A percentile compares a stretch with the other conserved stretches of the same genome.
phyloP scores from a whole-genome alignment of 2,888 invertebrate genomes.

The Andrena chrysosceles region DNA sequence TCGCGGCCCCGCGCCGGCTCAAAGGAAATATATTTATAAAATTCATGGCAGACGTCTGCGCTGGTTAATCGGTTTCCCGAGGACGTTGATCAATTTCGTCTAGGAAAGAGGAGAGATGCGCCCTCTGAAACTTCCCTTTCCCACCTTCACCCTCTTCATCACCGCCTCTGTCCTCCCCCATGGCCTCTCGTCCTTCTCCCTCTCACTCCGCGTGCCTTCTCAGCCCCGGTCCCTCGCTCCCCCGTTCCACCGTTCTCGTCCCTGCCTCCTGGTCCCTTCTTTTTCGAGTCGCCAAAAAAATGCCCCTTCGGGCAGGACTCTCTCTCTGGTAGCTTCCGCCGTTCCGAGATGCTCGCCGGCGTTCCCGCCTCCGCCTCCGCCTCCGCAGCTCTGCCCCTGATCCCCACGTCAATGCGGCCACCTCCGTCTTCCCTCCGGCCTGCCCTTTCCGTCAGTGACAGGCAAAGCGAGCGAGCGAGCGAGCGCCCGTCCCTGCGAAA shows the following conservation, averaged over 20 bases:
- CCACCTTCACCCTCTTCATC: conserved; percentile 65
- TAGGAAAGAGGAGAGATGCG: conserved; percentile 61
- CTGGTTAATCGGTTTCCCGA: conserved; percentile 75
- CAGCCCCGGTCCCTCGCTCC: background rate
- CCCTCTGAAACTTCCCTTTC: conserved; percentile 61
- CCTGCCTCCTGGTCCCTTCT: conserved; percentile 52
- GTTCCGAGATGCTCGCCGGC: conserved; percentile 65
- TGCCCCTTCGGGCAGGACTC: conserved; percentile 67
- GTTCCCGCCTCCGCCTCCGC: conserved; percentile 52
- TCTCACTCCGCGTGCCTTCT: background rate
- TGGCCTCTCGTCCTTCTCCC: conserved; percentile 1
- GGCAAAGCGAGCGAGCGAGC: conserved; percentile 30
- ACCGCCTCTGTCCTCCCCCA: conserved; percentile 44
- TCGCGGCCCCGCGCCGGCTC: conserved; percentile 23
- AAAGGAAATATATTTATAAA: conserved; percentile 74
- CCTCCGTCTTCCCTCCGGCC: conserved; percentile 39
- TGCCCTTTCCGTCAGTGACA: conserved; percentile 47
- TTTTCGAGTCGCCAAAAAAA: conserved; percentile 67
- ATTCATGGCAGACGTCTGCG: conserved; percentile 70
- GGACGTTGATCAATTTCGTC: conserved; percentile 75
- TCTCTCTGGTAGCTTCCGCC: conserved; percentile 69
- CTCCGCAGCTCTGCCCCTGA: conserved; percentile 4
- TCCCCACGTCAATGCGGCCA: conserved; percentile 52
- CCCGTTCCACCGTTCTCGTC: conserved; percentile 23
- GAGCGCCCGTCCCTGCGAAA: background rate